Evolutionary conservation across 2,888 invertebrate species (phyloP).

Genomic region (Iphiclides podalirius): DNA sequence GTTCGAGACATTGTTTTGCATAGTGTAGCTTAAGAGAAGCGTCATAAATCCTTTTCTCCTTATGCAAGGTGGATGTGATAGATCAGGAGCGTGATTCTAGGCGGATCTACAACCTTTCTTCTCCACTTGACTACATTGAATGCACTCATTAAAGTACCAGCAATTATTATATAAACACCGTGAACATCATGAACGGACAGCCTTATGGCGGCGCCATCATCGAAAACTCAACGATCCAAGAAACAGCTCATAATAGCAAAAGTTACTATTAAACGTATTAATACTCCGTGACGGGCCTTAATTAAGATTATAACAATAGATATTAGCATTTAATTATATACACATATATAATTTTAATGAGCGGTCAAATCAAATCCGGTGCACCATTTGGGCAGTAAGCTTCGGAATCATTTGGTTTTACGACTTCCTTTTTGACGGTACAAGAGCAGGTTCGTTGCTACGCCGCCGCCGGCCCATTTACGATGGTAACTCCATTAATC

Average conservation of each 20-base stretch:
- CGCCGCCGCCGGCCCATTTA: not conserved
- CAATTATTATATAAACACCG: no score
- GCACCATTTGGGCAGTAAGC: constrained; percentile 8
- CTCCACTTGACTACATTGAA: no score
- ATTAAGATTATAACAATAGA: constrained; percentile 58
- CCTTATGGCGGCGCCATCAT: constrained; percentile 40
- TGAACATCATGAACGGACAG: constrained; percentile 27
- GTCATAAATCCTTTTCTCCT: no score
- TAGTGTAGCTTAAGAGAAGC: no score
- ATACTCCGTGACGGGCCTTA: constrained; percentile 61
- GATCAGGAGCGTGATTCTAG: no score
- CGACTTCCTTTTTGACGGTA: constrained; percentile 13
- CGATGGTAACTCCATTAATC: no score
- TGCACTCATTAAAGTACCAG: no score
- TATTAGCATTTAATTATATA: constrained; percentile 31
- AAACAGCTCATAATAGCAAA: constrained; percentile 51
- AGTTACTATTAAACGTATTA: constrained; percentile 56
- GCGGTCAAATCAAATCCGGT: constrained; percentile 25
- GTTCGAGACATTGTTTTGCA: no score
- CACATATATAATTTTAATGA: constrained; percentile 31
- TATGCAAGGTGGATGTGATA: no score
- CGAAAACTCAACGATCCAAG: constrained; percentile 56
- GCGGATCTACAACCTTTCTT: no score
- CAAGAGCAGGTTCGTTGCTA: constrained; percentile 3
- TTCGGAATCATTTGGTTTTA: constrained; percentile 10